Evolutionary conservation across 2,888 invertebrate genomes (phyloP), one percentile per base, ranked within the genome.

Genomic region (Elysia crispata): DNA sequence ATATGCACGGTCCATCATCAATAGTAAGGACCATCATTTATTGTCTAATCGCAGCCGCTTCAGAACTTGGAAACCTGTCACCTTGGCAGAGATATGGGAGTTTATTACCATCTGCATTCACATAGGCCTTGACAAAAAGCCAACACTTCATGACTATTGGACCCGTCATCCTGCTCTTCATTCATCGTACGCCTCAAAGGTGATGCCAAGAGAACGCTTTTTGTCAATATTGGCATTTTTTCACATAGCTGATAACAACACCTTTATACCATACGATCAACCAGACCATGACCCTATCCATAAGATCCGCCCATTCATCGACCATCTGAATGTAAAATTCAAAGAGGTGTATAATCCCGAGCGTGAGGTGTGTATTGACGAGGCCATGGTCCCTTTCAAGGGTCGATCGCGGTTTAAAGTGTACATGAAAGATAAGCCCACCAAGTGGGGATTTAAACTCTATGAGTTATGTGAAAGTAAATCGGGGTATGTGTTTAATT

Each of bases 391-490:
- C 41, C 73, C 73, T 6, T 79, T 69, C 69, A 70, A 60, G n/a
- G 78, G 78, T 0, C 25, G 57, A 1, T 30, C 33, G 18, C 11
- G 41, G 20, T 79, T 79, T 41, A 31, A 54, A 1, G 78, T 78
- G 8, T 78, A 23, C 64, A 78, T 62, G 72, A 25, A 72, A 13
- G 49, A 78, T 72, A 78, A 78, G 62, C 49, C 78, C 5, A 30
- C 28, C 15, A 66, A 66, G 28, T 73, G 78, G 72, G 78, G 78
- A 5, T 57, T 79, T 25, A 79, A 79, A 49, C 54, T 78, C 0
- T 64, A 73, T 49, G 64, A 73, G 64, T 33, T 78, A 0, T 72
- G 70, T 23, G 73, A 78, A 20, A 62, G 62, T 28, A 41, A n/a
- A 11, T 41, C 62, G 5, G 78, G 62, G 23, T 78, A 72, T 28